phyloP scores from a whole-genome alignment of 2,797 vertebrate species.

The Pampus argenteus region DNA sequence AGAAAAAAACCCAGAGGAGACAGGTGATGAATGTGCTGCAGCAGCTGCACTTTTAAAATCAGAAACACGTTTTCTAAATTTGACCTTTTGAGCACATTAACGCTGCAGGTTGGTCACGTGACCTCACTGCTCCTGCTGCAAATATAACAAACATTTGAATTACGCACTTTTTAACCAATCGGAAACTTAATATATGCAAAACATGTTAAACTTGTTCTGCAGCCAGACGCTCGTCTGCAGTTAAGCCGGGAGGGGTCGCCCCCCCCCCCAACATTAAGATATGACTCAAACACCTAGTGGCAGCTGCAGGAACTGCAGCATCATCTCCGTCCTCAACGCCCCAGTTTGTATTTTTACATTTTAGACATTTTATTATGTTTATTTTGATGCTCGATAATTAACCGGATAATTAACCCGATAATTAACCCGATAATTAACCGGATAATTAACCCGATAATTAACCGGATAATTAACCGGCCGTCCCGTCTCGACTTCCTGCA shows the following conservation, averaged over 20 bases:
- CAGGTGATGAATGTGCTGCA: conserved; percentile 56
- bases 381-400: too few relatives aligned
- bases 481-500: conserved; percentile 22
- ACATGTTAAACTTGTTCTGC: background rate
- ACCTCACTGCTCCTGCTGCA: background rate
- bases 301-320: background rate
- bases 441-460: too few relatives aligned
- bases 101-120: background rate
- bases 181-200: too few relatives aligned
- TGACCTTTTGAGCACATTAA: background rate
- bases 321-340: background rate
- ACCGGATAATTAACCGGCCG: too few relatives aligned
- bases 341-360: too few relatives aligned
- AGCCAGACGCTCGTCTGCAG: background rate
- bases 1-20: background rate
- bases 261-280: too few relatives aligned
- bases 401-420: too few relatives aligned
- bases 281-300: conserved; percentile 16
- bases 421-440: too few relatives aligned
- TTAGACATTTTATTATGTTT: too few relatives aligned
- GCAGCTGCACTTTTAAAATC: conserved; percentile 41
- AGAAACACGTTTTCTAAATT: conserved; percentile 9
- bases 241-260: too few relatives aligned
- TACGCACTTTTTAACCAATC: too few relatives aligned
- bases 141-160: too few relatives aligned